phyloP scores from a whole-genome alignment of 1,140 invertebrate species.

The Anthonomus grandis region DNA sequence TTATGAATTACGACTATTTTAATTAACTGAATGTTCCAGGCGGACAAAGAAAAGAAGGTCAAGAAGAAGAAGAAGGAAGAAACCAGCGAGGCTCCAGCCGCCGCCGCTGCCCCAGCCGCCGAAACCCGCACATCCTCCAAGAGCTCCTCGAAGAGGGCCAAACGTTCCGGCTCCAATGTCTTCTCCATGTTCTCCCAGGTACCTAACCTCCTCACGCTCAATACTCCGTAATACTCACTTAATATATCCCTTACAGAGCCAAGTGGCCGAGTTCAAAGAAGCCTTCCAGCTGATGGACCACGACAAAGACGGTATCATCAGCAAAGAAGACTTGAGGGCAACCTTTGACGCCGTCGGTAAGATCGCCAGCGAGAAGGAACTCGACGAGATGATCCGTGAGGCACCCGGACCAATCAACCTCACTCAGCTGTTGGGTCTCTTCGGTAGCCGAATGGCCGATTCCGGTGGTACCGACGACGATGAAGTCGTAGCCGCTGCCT shows the following conservation, averaged over 20 bases:
- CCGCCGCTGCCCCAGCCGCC: constrained; percentile 57
- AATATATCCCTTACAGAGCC: constrained; percentile 60
- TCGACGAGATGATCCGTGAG: constrained; percentile 88
- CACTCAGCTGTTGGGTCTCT: constrained; percentile 89
- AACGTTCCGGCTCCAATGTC: constrained; percentile 87
- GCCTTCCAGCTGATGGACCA: constrained; percentile 98
- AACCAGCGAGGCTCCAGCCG: constrained; percentile 57
- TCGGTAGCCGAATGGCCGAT: constrained; percentile 83
- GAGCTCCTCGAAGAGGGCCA: constrained; percentile 71
- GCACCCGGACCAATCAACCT: constrained; percentile 92
- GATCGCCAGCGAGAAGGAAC: constrained; percentile 83
- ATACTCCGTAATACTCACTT: neutral
- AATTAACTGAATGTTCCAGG: constrained; percentile 53
- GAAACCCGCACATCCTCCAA: constrained; percentile 56
- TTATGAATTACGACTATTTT: constrained; percentile 5
- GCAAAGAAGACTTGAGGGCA: constrained; percentile 91
- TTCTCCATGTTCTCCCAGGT: constrained; percentile 87
- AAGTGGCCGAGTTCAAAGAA: constrained; percentile 95
- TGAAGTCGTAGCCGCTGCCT: constrained; percentile 90
- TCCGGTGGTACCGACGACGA: constrained; percentile 84
- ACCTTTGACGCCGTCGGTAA: constrained; percentile 94
- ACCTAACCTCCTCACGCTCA: neutral
- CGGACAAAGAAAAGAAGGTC: constrained; percentile 81
- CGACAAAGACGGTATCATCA: constrained; percentile 93
- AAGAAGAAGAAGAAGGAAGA: constrained; percentile 74